phyloP scores from a whole-genome alignment of 2,113 vertebrate species.

The Protobothrops flavoviridis region DNA sequence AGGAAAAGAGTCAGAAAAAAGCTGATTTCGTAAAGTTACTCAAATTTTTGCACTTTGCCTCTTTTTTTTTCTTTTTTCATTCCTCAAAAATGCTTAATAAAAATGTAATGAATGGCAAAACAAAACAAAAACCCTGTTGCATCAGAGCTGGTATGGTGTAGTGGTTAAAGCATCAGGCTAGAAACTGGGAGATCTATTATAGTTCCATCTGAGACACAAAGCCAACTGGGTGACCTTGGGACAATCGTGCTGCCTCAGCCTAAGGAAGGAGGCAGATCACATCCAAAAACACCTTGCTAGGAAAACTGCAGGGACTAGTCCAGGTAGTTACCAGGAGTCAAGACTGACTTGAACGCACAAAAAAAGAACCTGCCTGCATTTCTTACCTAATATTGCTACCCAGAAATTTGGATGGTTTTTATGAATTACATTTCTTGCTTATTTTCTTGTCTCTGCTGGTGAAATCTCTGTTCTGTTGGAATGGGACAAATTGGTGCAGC shows the following conservation, averaged over 20 bases:
- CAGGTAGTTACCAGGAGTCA: no score
- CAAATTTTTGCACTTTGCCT: background rate
- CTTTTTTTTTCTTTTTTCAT: background rate
- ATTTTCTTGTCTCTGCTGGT: background rate
- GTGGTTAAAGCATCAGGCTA: background rate
- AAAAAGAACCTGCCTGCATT: background rate
- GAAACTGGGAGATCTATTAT: background rate
- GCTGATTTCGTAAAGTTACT: background rate
- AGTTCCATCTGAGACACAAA: background rate
- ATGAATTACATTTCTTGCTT: background rate
- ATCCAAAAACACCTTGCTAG: background rate
- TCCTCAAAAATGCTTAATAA: background rate
- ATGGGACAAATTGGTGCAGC: no score
- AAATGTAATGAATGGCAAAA: background rate
- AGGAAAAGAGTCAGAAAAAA: background rate
- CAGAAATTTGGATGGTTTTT: background rate
- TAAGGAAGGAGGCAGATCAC: background rate
- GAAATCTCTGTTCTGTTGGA: background rate
- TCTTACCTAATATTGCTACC: background rate
- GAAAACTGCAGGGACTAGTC: no score
- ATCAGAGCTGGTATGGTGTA: background rate
- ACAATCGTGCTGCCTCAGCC: background rate
- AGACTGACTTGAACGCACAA: no score
- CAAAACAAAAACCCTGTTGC: background rate
- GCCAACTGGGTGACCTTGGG: background rate